These are phyloP conservation scores for Podiceps cristatus DNA, from an alignment of 2,113 vertebrate species.

Conservation along the genomic window DNA sequence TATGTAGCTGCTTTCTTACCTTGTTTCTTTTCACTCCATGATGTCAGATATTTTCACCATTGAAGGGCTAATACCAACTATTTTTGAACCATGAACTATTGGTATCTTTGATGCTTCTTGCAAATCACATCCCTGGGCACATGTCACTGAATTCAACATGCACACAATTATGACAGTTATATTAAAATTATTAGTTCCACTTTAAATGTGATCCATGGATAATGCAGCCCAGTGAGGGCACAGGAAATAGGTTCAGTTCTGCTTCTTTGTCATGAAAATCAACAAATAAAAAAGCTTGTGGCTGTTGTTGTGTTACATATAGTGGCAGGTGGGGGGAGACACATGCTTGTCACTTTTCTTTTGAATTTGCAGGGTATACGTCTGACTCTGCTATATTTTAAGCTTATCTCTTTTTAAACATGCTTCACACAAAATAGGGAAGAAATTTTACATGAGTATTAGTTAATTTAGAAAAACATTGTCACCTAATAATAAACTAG, in stretches of 20 bases:
- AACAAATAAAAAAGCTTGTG: neutral
- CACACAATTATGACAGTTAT: neutral
- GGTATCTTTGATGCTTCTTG: neutral
- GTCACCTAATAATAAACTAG: neutral
- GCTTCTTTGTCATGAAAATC: neutral
- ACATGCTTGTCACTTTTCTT: neutral
- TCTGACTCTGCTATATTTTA: neutral
- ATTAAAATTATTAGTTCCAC: conserved; percentile 33
- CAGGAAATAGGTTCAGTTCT: neutral
- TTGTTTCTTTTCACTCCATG: neutral
- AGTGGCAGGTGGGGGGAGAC: accelerated
- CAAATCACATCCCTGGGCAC: neutral
- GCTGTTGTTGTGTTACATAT: neutral
- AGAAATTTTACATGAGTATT: neutral
- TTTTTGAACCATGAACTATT: conserved; percentile 21
- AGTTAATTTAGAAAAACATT: neutral
- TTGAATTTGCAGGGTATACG: neutral
- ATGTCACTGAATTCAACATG: neutral
- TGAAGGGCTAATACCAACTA: neutral
- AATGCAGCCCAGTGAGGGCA: neutral
- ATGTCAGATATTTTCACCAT: neutral
- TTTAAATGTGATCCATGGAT: neutral
- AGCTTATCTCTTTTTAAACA: neutral
- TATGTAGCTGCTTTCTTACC: conserved; percentile 25
- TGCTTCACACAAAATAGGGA: neutral